Evolutionary conservation across 2,113 vertebrate genomes (phyloP).

Genomic region (Actinemys pallida): DNA sequence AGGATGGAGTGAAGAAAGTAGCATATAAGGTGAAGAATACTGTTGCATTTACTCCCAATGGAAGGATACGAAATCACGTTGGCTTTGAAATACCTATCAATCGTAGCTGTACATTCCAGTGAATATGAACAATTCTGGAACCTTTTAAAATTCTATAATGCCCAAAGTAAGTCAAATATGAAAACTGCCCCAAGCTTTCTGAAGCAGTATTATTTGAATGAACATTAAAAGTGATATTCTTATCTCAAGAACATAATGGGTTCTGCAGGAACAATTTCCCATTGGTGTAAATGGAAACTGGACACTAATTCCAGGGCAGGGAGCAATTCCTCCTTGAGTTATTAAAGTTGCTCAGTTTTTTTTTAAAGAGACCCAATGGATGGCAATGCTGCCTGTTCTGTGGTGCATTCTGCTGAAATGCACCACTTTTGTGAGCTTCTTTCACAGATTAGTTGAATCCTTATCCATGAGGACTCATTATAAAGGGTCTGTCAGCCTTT

Average conservation of each 20-base stretch:
- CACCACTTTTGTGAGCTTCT: neutral
- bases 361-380: neutral
- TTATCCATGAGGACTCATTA: neutral
- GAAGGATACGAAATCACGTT: neutral
- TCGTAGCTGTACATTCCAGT: neutral
- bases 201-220: neutral
- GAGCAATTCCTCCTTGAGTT: neutral
- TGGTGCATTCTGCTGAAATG: constrained; percentile 1
- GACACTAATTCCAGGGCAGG: neutral
- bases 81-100: constrained; percentile 3
- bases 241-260: neutral
- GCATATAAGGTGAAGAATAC: neutral
- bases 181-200: neutral
- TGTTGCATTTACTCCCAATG: neutral
- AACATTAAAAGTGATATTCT: neutral
- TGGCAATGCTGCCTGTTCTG: neutral
- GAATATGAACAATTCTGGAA: neutral
- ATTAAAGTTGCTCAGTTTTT: neutral
- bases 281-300: neutral
- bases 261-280: neutral
- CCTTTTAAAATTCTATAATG: neutral
- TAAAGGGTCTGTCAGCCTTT: neutral
- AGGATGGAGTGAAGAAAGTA: constrained; percentile 11
- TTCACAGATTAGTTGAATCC: neutral
- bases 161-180: neutral